Conservation (phyloP, 1,140 invertebrate genomes). For the Muscidifurax raptorellus region DNA sequence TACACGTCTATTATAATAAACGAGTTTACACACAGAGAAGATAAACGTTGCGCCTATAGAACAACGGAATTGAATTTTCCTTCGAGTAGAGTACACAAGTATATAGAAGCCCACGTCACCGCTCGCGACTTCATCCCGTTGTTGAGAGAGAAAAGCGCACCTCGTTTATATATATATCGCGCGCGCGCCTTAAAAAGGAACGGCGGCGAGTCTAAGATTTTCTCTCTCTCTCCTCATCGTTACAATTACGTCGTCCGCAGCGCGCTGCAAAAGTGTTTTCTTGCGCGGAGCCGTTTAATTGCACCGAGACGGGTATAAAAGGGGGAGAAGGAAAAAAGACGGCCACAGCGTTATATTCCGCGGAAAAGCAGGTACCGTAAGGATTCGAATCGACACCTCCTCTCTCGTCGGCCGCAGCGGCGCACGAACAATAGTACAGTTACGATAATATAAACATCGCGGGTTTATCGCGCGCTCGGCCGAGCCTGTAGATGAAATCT, state of each 20-base stretch:
- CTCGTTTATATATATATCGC: neutral
- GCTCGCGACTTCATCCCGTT: neutral
- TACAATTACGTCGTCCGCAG: neutral
- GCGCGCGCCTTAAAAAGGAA: neutral
- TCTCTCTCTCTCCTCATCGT: neutral
- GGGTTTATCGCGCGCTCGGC: constrained; percentile 15
- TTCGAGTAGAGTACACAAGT: neutral
- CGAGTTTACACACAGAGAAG: too few species aligned
- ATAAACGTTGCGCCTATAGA: too few species aligned
- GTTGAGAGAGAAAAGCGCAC: neutral
- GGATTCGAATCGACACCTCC: constrained; percentile 11
- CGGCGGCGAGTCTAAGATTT: neutral
- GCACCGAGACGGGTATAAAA: neutral
- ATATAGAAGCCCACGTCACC: neutral
- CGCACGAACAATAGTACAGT: constrained; percentile 27
- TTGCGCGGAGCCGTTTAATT: neutral
- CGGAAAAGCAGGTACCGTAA: constrained; percentile 37
- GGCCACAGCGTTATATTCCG: neutral
- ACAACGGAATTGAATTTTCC: neutral
- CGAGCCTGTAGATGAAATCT: constrained; percentile 23
- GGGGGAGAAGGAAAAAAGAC: neutral
- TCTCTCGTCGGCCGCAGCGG: neutral
- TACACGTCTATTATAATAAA: too few species aligned
- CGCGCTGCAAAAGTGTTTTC: neutral
- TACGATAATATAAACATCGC: constrained; percentile 35